Evolutionary conservation across 2,113 vertebrate species (phyloP), one percentile per base, ranked within the genome.

Genomic region (Syngnathus typhle): DNA sequence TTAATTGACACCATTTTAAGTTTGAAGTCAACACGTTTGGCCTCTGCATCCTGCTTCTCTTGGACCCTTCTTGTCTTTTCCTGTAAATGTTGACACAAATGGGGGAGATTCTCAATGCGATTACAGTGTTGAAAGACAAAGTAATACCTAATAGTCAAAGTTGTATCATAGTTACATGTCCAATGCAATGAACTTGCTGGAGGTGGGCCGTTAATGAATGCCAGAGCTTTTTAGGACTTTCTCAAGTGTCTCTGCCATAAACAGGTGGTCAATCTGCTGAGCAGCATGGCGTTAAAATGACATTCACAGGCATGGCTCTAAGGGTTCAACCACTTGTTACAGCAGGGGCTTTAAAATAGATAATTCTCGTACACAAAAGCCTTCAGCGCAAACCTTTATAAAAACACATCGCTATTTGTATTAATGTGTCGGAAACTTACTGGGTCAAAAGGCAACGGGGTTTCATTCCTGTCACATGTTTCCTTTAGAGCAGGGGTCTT

Each of bases 271-370:
- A 85, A 64, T 73, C 58, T 76, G 82, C 73, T 82, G 77, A 87
- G 84, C 79, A 79, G 87, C 85, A 82, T 77, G 68, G 77, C 88
- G 88, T 88, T 86, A 89, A 91, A 89, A 89, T 91, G 85, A 88
- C 89, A 91, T 91, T 82, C 82, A 79, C 81, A 85, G 86, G 78
- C 67, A 75, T 81, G 76, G 76, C 82, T 84, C 72, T 87, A 89
- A 90, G 86, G 88, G 89, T 91, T 91, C 86, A 90, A 84, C 89
- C 74, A 12, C 82, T 76, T 83, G 83, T 82, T 80, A 80, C 72
- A 74, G 84, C 89, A 89, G 90, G 89, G 91, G 87, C 89, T 85
- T 78, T 71, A 75, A 88, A 82, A 82, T 77, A 83, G 79, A 85
- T 88, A 84, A 85, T 87, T 81, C 72, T 80, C 77, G 6, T 37